These are phyloP conservation scores for Synodontis membranacea DNA, from an alignment of 2,113 vertebrate genomes.

Conservation along the genomic window DNA sequence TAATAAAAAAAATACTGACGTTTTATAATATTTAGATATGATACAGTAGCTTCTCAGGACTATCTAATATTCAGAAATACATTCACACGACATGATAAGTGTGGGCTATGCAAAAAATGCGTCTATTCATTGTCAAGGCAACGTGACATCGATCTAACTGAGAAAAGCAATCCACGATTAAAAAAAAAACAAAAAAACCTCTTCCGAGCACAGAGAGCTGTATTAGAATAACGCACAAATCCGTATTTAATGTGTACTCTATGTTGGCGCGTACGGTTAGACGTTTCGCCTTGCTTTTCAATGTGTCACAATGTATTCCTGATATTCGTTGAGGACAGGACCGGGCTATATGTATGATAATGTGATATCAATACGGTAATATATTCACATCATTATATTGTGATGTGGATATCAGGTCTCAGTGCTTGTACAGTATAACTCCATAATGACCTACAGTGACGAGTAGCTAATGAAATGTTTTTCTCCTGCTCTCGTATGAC, in stretches of 20 bases:
- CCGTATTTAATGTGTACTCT: neutral
- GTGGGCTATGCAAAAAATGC: neutral
- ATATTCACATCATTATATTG: neutral
- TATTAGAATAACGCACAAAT: neutral
- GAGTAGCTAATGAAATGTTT: neutral
- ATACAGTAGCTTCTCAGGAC: neutral
- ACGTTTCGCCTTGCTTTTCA: too few species aligned
- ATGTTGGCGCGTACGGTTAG: neutral
- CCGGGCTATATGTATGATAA: neutral
- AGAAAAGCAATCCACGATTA: neutral
- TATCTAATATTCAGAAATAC: neutral
- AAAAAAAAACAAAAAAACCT: neutral
- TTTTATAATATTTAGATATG: neutral
- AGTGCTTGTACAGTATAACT: neutral
- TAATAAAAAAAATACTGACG: too few species aligned
- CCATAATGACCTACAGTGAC: neutral
- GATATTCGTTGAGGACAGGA: neutral
- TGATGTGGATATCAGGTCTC: neutral
- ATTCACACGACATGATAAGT: neutral
- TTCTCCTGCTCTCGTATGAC: neutral
- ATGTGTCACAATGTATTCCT: neutral
- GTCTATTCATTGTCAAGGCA: neutral
- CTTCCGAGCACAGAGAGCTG: neutral
- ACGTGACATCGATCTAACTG: neutral
- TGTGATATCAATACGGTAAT: neutral